These are phyloP conservation scores for Polypedilum pembai DNA, from an alignment of 1,140 invertebrate species.

Conservation along the genomic window DNA sequence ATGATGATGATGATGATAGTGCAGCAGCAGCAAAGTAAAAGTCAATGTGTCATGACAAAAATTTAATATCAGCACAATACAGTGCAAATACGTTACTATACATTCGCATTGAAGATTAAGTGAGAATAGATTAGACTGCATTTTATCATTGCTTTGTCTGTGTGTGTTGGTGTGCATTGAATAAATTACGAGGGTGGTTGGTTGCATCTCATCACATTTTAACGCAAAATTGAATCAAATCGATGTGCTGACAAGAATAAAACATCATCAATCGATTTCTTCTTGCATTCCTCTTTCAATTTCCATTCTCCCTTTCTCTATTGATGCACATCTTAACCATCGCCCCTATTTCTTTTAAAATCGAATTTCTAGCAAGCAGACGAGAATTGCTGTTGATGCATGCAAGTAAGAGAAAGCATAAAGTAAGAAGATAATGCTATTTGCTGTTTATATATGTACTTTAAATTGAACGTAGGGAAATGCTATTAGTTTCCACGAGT, in stretches of 20 bases:
- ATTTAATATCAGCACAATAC: background rate
- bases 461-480: background rate
- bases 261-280: constrained; percentile 25
- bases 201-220: background rate
- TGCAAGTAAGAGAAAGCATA: background rate
- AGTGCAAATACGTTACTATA: background rate
- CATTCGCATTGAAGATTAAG: constrained; percentile 20
- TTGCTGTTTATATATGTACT: background rate
- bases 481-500: background rate
- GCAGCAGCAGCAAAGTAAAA: background rate
- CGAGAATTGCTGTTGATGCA: background rate
- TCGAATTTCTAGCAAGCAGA: background rate
- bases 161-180: background rate
- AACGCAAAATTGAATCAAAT: constrained; percentile 7
- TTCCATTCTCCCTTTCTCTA: background rate
- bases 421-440: constrained; percentile 7
- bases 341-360: background rate
- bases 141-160: no score
- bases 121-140: background rate
- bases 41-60: constrained; percentile 14
- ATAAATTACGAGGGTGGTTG: background rate
- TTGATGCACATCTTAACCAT: background rate
- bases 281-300: constrained; percentile 12
- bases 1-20: no score
- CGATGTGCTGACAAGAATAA: background rate